Evolutionary conservation across 2,797 vertebrate genomes (phyloP).

Genomic region (Hemitrygon akajei): DNA sequence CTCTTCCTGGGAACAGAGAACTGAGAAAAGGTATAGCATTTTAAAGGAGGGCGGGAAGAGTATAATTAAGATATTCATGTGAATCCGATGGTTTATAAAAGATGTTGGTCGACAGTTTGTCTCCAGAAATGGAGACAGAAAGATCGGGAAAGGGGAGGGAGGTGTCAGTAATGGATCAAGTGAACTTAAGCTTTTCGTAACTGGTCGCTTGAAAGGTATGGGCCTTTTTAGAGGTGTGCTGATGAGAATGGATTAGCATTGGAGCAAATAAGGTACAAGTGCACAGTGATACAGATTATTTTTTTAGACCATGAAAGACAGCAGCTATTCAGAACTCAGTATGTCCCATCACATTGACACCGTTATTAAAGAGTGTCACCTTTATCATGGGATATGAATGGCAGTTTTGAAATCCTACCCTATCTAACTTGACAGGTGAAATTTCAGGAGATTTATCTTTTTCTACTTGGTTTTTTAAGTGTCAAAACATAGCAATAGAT

Average conservation of each 20-base stretch:
- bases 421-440: not conserved
- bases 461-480: not conserved
- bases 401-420: not conserved
- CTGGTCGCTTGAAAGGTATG: not conserved
- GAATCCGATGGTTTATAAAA: too few species aligned
- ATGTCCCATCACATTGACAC: not conserved
- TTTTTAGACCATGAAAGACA: not conserved
- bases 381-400: not conserved
- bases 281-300: not conserved
- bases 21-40: too few species aligned
- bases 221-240: not conserved
- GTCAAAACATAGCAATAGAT: not conserved
- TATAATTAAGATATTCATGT: too few species aligned
- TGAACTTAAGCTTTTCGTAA: not conserved
- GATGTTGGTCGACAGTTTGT: too few species aligned
- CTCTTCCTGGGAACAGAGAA: too few species aligned
- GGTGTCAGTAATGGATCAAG: too few species aligned
- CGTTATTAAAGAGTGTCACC: not conserved
- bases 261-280: not conserved
- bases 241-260: conserved; percentile 2
- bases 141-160: too few species aligned
- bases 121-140: too few species aligned
- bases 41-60: too few species aligned
- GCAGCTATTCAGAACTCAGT: not conserved
- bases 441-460: not conserved